Evolutionary conservation across 1,140 invertebrate species (phyloP).

Genomic region (Apis dorsata): DNA sequence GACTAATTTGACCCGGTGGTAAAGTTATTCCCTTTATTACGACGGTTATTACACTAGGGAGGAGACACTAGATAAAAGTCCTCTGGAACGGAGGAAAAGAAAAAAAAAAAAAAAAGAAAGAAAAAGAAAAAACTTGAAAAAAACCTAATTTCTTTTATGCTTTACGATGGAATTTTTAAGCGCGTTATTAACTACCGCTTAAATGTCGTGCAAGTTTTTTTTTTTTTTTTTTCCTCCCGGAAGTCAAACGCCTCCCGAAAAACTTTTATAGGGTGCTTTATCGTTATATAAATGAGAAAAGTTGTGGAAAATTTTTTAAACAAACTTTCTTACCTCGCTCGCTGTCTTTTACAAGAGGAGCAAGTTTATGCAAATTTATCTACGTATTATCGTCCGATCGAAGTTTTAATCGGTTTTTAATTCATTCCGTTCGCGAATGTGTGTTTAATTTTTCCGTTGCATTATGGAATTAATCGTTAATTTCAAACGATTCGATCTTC

Average conservation of each 20-base stretch:
- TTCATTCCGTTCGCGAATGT: not conserved
- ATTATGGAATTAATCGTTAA: too few species aligned
- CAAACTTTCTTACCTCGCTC: not conserved
- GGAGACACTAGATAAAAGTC: not conserved
- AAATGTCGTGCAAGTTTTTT: slow-evolving; percentile 24
- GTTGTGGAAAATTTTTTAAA: slow-evolving; percentile 4
- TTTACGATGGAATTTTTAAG: slow-evolving; percentile 38
- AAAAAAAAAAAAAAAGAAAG: too few species aligned
- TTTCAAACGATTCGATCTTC: too few species aligned
- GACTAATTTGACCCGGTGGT: not conserved
- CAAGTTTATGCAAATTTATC: not conserved
- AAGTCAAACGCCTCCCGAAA: slow-evolving; percentile 9
- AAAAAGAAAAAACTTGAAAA: slow-evolving; percentile 13
- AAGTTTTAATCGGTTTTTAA: slow-evolving; percentile 4
- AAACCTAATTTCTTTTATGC: slow-evolving; percentile 27
- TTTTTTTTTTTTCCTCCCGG: not conserved
- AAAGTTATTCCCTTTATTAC: slow-evolving; percentile 10
- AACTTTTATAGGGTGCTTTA: slow-evolving; percentile 33
- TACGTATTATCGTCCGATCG: not conserved
- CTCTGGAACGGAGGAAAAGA: not conserved
- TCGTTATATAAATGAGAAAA: slow-evolving; percentile 2
- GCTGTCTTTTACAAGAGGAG: too few species aligned
- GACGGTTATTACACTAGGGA: not conserved
- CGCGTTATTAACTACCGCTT: slow-evolving; percentile 30
- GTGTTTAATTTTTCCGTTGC: not conserved